These are phyloP conservation scores for Vireo griseus DNA, from an alignment of 2,797 vertebrate species.

Conservation along the genomic window DNA sequence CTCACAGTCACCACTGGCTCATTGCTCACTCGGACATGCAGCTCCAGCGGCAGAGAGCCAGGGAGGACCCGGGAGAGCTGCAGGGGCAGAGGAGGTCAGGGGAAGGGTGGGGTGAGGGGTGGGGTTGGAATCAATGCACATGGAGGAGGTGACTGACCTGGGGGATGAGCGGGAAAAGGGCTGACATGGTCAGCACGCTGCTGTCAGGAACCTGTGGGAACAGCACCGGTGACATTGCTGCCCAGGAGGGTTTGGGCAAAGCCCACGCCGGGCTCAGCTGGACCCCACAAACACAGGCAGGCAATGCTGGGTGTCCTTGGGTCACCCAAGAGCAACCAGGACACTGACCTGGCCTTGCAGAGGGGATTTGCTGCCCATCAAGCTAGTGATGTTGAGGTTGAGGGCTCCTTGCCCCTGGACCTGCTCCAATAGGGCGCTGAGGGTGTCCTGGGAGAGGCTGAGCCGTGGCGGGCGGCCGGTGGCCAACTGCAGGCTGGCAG, in stretches of 20 bases:
- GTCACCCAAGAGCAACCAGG: neutral
- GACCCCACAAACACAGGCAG: neutral
- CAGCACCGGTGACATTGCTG: accelerated
- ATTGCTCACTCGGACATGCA: neutral
- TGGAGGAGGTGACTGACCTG: constrained; percentile 10
- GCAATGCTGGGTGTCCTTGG: accelerated
- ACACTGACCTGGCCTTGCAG: neutral
- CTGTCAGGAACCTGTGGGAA: constrained; percentile 16
- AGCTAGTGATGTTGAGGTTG: constrained; percentile 27
- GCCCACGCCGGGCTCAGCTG: neutral
- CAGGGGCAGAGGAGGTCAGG: neutral
- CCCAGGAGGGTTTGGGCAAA: accelerated
- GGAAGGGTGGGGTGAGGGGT: neutral
- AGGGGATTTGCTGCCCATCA: accelerated
- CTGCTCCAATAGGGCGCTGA: constrained; percentile 35
- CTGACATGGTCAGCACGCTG: neutral
- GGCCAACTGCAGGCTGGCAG: constrained; percentile 35
- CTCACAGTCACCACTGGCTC: neutral
- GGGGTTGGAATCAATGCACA: neutral
- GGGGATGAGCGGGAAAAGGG: constrained; percentile 24
- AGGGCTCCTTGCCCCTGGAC: constrained; percentile 18
- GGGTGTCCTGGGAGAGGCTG: constrained; percentile 45
- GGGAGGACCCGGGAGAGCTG: neutral
- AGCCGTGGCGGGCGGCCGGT: constrained; percentile 20
- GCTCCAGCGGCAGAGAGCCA: neutral